Base-by-base conservation (phyloP, 2,113 vertebrate species). In the Dolichotis patagonum region DNA sequence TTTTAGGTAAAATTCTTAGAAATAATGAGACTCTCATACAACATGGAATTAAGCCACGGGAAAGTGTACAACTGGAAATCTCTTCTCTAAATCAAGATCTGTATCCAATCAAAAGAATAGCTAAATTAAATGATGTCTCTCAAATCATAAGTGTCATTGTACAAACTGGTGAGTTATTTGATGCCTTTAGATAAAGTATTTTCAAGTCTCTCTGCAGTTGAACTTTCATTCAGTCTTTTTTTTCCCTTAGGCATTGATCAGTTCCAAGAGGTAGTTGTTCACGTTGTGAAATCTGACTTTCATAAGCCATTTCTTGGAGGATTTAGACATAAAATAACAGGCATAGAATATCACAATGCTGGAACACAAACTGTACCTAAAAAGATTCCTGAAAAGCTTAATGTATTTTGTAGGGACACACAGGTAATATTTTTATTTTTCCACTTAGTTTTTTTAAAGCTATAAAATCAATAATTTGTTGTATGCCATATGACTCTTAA, bases 261-360 rank as follows among this genome's bases (percentile, higher is more conserved):
- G 3, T 98, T 98, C 93, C 98, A 98, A 97, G 98, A 99, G 46
- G 96, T 99, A 95, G 91, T 98, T 97, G 99, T 99, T 92, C 99
- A 99, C 98, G 99, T 99, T 19, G 98, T 99, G 98, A 99, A 98
- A 82, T 96, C 98, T 90, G 97, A 97, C 38, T 99, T 98, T 95
- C 96, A 94, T 73, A 99, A 99, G 85, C 97, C 99, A 19, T 99
- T 99, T 98, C 98, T 99, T 96, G 99, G 99, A 75, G 99, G 99
- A 95, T 99, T 99, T 99, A 99, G 98, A 87, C 99, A 99, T 96
- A 98, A 91, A 46, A 26, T 98, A 97, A 99, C 99, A 24, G 99
- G 99, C 89, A 87, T 73, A 26, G 99, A 99, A 98, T 99, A 99
- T 97, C 99, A 99, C 95, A 99, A 99, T 86, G 99, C 99, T 58